phyloP scores from a whole-genome alignment of 2,113 vertebrate species.

The Pipa parva region DNA sequence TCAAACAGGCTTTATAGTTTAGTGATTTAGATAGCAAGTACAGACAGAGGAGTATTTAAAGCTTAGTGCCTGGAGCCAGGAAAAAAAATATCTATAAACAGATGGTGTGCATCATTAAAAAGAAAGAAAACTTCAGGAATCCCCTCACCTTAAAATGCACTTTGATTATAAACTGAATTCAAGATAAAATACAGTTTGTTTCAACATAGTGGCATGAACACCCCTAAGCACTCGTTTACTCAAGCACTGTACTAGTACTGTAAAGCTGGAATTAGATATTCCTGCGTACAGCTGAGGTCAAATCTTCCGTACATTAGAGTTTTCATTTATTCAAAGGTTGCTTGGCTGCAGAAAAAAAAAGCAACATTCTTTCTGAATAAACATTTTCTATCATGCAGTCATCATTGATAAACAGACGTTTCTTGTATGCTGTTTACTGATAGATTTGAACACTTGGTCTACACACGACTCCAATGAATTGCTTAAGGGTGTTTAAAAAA shows the following conservation, averaged over 20 bases:
- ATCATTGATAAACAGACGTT: slow-evolving; percentile 41
- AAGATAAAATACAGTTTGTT: slow-evolving; percentile 28
- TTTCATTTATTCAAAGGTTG: slow-evolving; percentile 30
- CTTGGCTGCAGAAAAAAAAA: slow-evolving; percentile 36
- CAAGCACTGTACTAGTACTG: slow-evolving; percentile 19
- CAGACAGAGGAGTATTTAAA: slow-evolving; percentile 39
- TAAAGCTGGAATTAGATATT: slow-evolving; percentile 22
- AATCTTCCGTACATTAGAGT: slow-evolving; percentile 24
- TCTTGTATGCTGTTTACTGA: slow-evolving; percentile 40
- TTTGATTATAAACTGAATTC: slow-evolving; percentile 37
- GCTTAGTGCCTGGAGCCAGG: slow-evolving; percentile 39
- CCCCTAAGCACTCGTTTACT: slow-evolving; percentile 8
- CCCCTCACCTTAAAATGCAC: slow-evolving; percentile 35
- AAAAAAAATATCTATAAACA: slow-evolving; percentile 41
- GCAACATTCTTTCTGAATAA: slow-evolving; percentile 40
- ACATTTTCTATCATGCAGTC: slow-evolving; percentile 41
- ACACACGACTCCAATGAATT: slow-evolving; percentile 38
- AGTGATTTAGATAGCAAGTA: slow-evolving; percentile 35
- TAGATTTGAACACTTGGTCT: slow-evolving; percentile 34
- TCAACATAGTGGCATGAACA: slow-evolving; percentile 24
- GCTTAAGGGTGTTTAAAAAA: slow-evolving; percentile 39
- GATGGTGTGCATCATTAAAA: slow-evolving; percentile 30
- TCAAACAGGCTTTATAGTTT: slow-evolving; percentile 37
- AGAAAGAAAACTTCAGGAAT: slow-evolving; percentile 29
- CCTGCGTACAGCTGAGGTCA: slow-evolving; percentile 23